These are phyloP conservation scores for Dendronephthya gigantea DNA, from an alignment of 64 coral and sea anemone species.

Conservation along the genomic window DNA sequence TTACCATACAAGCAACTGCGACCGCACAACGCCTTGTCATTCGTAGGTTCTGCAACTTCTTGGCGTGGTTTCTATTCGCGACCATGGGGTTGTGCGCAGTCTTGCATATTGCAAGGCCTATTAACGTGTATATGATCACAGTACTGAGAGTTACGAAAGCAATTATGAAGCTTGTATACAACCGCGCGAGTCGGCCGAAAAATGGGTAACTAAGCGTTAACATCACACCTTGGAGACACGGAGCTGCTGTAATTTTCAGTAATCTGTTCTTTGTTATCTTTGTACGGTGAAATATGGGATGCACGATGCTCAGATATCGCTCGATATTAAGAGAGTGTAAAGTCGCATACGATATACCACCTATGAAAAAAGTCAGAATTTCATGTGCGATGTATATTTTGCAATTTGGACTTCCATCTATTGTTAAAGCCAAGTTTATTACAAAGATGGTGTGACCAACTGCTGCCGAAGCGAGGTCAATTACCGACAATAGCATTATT, in stretches of 20 bases:
- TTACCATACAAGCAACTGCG: neutral
- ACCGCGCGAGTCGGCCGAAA: too few relatives aligned
- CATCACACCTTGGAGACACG: neutral
- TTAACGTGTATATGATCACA: neutral
- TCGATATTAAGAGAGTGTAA: too few relatives aligned
- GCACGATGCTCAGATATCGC: too few relatives aligned
- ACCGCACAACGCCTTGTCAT: neutral
- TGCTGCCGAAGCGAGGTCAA: neutral
- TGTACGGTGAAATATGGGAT: neutral
- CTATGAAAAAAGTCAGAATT: too few relatives aligned
- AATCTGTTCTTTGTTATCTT: neutral
- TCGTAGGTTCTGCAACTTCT: neutral
- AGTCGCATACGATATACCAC: too few relatives aligned
- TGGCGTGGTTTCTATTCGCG: neutral
- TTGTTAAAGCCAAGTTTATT: too few relatives aligned
- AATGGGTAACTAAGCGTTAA: neutral
- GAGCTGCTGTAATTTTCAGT: neutral
- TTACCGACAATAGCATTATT: neutral
- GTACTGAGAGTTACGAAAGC: neutral
- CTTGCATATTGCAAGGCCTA: neutral
- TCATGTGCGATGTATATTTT: too few relatives aligned
- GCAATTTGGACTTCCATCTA: too few relatives aligned
- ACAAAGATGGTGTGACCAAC: neutral
- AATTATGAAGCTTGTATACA: neutral
- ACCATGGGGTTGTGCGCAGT: neutral